Evolutionary conservation across 2,888 invertebrate species (phyloP), one percentile per base, ranked within the genome.

Genomic region (Silvanus unidentatus): DNA sequence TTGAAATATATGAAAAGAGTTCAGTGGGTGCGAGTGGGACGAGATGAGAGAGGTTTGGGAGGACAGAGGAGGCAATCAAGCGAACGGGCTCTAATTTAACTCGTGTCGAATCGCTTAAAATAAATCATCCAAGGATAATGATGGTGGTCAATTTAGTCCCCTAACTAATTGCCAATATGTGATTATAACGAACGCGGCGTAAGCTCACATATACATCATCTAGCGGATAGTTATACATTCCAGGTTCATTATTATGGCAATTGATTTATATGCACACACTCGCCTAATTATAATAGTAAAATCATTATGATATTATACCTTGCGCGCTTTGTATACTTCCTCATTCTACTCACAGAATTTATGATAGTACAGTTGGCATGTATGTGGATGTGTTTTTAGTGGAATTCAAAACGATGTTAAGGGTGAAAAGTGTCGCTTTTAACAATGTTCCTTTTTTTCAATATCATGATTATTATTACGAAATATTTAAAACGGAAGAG

Each of bases 161-260:
- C 68, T 65, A 70, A 69, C 69, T 70, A 70, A 70, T 70, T 70
- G 70, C 68, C 69, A 70, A 70, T 70, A 70, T 69, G 69, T 67
- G 68, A 70, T 70, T 70, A 70, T 69, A 69, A 68, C 69, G 65
- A 69, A 69, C 68, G 62, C 50, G 55, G 58, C 63, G 62, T 57
- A 62, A 57, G 60, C 59, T 58, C 58, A 59, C 62, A 65, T 69
- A 66, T 64, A 69, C 68, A 66, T 42, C 43, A 38, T 41, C 28
- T 38, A 40, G 15, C 22, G 35, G 35, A 43, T 42, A 28, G 48
- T 37, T 42, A 28, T 42, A 40, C 45, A 40, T 43, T 43, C 41
- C 48, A 39, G 45, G 42, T 49, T 51, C 47, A 51, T 51, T 51
- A 49, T 52, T 45, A 32, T 40, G 30, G 22, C 45, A 42, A 52